A percentile compares a stretch with the other conserved stretches of the same genome.
Conservation (phyloP, 2,797 vertebrate species). For the Apogon talboti region DNA sequence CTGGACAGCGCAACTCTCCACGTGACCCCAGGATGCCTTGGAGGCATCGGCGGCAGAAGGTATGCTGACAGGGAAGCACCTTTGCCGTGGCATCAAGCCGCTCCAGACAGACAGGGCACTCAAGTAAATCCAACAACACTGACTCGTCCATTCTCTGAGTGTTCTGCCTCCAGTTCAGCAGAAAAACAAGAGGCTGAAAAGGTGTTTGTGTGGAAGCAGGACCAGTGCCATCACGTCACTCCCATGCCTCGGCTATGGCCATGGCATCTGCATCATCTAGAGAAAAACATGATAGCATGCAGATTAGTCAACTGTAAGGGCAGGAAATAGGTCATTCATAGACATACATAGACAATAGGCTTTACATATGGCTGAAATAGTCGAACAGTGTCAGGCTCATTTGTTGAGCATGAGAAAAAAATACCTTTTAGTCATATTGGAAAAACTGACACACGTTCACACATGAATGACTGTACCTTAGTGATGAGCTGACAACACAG, state of each 20-base stretch:
- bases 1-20: constrained; percentile 94
- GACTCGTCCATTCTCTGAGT: constrained; percentile 95
- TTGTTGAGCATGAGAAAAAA: constrained; percentile 5
- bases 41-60: constrained; percentile 96
- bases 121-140: constrained; percentile 94
- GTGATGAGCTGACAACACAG: constrained; percentile 2
- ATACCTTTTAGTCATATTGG: background rate
- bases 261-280: constrained; percentile 77
- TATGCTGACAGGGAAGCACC: constrained; percentile 98
- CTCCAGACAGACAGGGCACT: constrained; percentile 98
- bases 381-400: background rate
- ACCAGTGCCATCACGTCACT: constrained; percentile 89
- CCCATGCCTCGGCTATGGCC: constrained; percentile 89
- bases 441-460: background rate
- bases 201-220: constrained; percentile 65
- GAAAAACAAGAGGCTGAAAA: constrained; percentile 60
- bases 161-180: constrained; percentile 64
- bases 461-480: background rate
- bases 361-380: constrained; percentile 26
- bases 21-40: constrained; percentile 95
- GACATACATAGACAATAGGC: constrained; percentile 14
- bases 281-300: constrained; percentile 36
- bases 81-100: constrained; percentile 96
- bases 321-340: constrained; percentile 45
- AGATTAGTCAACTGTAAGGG: constrained; percentile 41